These are phyloP conservation scores for Rambutsinella grinnellia DNA, from an alignment of 2,888 invertebrate species.

Conservation along the genomic window DNA sequence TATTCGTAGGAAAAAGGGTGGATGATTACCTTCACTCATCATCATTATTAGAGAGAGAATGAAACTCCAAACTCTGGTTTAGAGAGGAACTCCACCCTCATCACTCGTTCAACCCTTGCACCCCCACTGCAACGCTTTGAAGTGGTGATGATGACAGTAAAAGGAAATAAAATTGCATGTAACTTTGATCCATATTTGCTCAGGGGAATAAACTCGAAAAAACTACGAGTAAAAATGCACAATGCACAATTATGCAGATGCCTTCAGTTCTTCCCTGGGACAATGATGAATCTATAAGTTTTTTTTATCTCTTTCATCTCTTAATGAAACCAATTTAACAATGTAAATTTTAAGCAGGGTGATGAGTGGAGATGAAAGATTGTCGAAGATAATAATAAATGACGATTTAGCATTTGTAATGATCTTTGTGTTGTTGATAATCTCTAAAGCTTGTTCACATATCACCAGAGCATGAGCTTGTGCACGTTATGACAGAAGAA, in stretches of 20 bases:
- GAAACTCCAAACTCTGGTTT: constrained; percentile 21
- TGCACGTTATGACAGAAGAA: too few species aligned
- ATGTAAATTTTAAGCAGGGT: constrained; percentile 41
- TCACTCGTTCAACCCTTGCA: constrained; percentile 19
- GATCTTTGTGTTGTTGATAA: too few species aligned
- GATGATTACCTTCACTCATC: constrained; percentile 49
- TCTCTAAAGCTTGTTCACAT: too few species aligned
- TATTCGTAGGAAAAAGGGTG: constrained; percentile 47
- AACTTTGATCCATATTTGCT: constrained; percentile 41
- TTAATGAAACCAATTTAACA: constrained; percentile 26
- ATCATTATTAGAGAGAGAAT: constrained; percentile 44
- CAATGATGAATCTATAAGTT: constrained; percentile 21
- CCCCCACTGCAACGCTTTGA: constrained; percentile 17
- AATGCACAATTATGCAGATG: not conserved
- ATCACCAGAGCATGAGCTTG: too few species aligned
- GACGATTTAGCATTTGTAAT: too few species aligned
- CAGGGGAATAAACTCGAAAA: constrained; percentile 20
- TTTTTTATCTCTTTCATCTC: constrained; percentile 39
- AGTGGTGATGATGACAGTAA: not conserved
- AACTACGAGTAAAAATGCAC: not conserved
- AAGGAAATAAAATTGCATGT: constrained; percentile 13
- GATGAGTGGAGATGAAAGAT: constrained; percentile 28
- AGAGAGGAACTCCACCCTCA: constrained; percentile 29
- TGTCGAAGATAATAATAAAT: constrained; percentile 14
- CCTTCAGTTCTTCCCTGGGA: not conserved